Conservation (phyloP, 53 echinoderm and acorn worm species). For the Crossaster papposus region DNA sequence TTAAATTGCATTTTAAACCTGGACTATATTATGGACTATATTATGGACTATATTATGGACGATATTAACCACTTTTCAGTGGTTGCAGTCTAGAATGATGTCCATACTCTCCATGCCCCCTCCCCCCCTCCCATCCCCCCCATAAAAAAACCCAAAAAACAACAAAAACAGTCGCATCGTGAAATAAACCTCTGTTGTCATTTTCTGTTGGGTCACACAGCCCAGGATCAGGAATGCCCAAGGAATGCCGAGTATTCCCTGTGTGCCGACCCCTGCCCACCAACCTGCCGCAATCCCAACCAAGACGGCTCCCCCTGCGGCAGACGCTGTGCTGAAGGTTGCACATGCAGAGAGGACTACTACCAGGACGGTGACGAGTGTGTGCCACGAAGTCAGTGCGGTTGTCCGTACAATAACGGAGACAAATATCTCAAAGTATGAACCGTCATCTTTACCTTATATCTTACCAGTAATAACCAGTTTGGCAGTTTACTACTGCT, state of each 20-base stretch:
- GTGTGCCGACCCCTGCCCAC: slow-evolving; percentile 33
- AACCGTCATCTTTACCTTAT: neutral
- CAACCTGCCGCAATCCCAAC: slow-evolving; percentile 20
- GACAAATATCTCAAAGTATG: slow-evolving; percentile 16
- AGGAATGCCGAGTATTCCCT: slow-evolving; percentile 25
- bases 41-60: no score
- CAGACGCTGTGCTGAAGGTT: slow-evolving; percentile 43
- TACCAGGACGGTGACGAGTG: slow-evolving; percentile 59
- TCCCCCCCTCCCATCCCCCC: no score
- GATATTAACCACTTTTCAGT: no score
- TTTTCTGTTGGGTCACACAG: neutral
- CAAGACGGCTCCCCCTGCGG: neutral
- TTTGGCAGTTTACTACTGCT: no score
- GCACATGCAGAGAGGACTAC: slow-evolving; percentile 59
- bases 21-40: no score
- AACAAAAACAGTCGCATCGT: no score
- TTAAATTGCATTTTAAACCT: no score
- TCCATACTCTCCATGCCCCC: no score
- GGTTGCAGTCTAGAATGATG: no score
- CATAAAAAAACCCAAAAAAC: no score
- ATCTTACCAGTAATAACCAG: no score
- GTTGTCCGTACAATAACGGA: slow-evolving; percentile 4
- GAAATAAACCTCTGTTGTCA: no score
- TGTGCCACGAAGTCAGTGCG: slow-evolving; percentile 4
- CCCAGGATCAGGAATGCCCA: slow-evolving; percentile 17